These are phyloP conservation scores for Halichoeres trimaculatus DNA, from an alignment of 2,113 vertebrate genomes.

Conservation along the genomic window DNA sequence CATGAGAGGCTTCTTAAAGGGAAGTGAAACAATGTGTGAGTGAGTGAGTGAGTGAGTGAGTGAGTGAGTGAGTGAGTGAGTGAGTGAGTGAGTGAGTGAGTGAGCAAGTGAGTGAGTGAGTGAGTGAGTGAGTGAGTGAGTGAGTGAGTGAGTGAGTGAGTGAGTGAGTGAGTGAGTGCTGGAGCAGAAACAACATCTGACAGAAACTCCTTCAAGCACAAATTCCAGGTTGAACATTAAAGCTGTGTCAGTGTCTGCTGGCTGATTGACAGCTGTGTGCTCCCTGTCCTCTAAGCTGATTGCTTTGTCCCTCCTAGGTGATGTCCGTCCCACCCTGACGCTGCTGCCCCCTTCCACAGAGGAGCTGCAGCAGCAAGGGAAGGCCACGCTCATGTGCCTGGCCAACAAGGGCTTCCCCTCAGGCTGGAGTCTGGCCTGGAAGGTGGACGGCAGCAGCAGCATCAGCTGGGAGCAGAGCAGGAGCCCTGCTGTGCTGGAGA, in stretches of 20 bases:
- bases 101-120: no score
- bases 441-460: constrained; percentile 44
- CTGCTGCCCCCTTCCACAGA: constrained; percentile 46
- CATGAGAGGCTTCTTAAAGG: neutral
- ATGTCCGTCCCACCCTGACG: constrained; percentile 8
- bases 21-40: constrained; percentile 28
- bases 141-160: no score
- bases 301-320: constrained; percentile 24
- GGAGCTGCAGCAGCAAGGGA: constrained; percentile 54
- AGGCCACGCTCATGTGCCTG: constrained; percentile 71
- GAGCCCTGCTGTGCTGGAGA: constrained; percentile 22
- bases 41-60: no score
- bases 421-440: constrained; percentile 63
- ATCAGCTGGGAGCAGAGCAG: constrained; percentile 6
- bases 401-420: constrained; percentile 66
- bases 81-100: no score
- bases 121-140: no score
- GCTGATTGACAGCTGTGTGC: neutral
- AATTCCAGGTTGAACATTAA: neutral
- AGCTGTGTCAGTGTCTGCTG: neutral
- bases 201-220: constrained; percentile 23
- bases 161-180: no score
- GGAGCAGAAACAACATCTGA: constrained; percentile 16
- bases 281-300: neutral
- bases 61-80: no score